Evolutionary conservation across 2,888 invertebrate genomes (phyloP), one percentile per base, ranked within the genome.

Genomic region (Thera obeliscata): DNA sequence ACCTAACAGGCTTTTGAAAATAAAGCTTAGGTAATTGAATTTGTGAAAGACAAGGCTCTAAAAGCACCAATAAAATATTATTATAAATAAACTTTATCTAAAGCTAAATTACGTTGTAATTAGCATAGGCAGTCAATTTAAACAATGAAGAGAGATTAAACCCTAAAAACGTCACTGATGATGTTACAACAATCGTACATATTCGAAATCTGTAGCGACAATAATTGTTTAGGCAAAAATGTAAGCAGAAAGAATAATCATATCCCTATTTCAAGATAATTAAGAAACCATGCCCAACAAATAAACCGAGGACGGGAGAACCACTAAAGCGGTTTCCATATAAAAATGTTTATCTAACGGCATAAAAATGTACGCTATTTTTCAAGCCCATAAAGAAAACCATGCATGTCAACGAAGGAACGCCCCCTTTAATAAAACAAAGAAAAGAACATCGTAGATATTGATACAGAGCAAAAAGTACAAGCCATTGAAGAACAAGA

Each of bases 361-460:
- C 70, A 70, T 70, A 73, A 70, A 74, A 74, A 71, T 71, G 70
- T 73, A 71, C 69, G 73, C 74, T 69, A 72, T 73, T 75, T 71
- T 73, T 71, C 66, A 66, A 69, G 69, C 71, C 70, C 65, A 68
- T 71, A 72, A 75, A 72, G 73, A 68, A 69, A 70, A 72, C 71
- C 70, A 73, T 75, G 71, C 71, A 71, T 71, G 72, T 70, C 75
- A 73, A 73, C 72, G 63, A 64, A 61, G 73, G 63, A 69, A 72
- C 74, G 73, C 74, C 74, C 72, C 70, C 69, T 69, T 49, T 66
- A 69, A 75, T 73, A 73, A 75, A 69, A 75, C 73, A 73, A 75
- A 73, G 73, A 69, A 60, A 66, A 60, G 57, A 58, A 57, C 66
- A 64, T 33, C 38, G 48, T 38, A 38, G n/a, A 38, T 38, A 43